phyloP scores from a whole-genome alignment of 2,888 invertebrate species.

The Stomorhina lunata region DNA sequence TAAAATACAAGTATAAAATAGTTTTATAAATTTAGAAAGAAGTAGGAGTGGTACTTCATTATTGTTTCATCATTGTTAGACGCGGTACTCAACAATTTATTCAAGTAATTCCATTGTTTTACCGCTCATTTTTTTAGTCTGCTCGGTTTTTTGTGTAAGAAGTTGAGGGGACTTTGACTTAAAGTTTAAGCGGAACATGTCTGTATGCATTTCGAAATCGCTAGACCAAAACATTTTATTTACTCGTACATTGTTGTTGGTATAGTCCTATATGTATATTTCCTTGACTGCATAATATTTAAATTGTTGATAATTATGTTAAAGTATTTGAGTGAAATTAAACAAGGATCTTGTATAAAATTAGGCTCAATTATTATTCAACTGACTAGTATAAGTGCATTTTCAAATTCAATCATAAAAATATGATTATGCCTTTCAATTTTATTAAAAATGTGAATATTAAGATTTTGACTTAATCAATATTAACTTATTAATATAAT shows the following conservation, averaged over 20 bases:
- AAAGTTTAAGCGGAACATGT: not conserved
- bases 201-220: conserved; percentile 22
- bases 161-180: conserved; percentile 34
- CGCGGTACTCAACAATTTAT: conserved; percentile 46
- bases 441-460: not conserved
- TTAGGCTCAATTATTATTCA: too few relatives aligned
- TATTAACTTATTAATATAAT: too few relatives aligned
- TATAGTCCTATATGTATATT: too few relatives aligned
- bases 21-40: not conserved
- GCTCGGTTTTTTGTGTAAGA: conserved; percentile 14
- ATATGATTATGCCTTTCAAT: not conserved
- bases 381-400: too few relatives aligned
- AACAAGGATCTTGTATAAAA: not conserved
- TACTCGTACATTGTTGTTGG: not conserved
- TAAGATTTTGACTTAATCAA: not conserved
- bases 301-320: not conserved
- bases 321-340: not conserved
- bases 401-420: too few relatives aligned
- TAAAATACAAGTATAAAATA: not conserved
- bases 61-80: conserved; percentile 15
- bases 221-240: conserved; percentile 46
- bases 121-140: conserved; percentile 35
- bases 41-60: conserved; percentile 59
- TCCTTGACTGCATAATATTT: not conserved
- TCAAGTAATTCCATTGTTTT: conserved; percentile 38